Evolutionary conservation across 2,113 vertebrate species (phyloP).

Genomic region (Hemibagrus wyckioides): DNA sequence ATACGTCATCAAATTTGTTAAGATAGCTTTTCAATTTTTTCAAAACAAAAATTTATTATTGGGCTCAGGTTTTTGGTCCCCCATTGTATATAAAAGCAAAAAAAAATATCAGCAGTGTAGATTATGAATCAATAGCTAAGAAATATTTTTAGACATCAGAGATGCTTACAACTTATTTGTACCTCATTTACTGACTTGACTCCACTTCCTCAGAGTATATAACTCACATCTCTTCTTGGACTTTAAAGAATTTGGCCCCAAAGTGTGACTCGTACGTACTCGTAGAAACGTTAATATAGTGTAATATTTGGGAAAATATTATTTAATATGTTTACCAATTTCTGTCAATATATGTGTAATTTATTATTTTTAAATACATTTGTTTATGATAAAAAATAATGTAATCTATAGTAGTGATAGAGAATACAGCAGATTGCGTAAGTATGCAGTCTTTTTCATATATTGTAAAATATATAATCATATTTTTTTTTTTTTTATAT

Average conservation of each 20-base stretch:
- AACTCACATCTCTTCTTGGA: background rate
- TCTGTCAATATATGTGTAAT: background rate
- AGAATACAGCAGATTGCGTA: background rate
- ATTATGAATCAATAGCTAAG: background rate
- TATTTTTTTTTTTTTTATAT: too few species aligned
- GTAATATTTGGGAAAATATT: background rate
- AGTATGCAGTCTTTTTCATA: background rate
- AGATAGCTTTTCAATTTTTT: background rate
- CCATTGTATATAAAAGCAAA: background rate
- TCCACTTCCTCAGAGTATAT: background rate
- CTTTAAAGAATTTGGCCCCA: background rate
- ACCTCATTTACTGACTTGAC: background rate
- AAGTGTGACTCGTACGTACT: background rate
- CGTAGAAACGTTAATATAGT: background rate
- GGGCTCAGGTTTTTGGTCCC: background rate
- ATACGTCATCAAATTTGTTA: background rate
- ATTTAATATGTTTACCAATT: background rate
- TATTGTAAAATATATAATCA: background rate
- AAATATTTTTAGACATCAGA: background rate
- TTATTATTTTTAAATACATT: background rate
- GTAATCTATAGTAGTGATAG: background rate
- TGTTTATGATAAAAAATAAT: background rate
- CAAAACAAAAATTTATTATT: background rate
- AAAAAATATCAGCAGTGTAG: background rate
- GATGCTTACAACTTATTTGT: background rate